Base-by-base conservation (phyloP, 2,797 vertebrate species). In the Xenentodon cancila region DNA sequence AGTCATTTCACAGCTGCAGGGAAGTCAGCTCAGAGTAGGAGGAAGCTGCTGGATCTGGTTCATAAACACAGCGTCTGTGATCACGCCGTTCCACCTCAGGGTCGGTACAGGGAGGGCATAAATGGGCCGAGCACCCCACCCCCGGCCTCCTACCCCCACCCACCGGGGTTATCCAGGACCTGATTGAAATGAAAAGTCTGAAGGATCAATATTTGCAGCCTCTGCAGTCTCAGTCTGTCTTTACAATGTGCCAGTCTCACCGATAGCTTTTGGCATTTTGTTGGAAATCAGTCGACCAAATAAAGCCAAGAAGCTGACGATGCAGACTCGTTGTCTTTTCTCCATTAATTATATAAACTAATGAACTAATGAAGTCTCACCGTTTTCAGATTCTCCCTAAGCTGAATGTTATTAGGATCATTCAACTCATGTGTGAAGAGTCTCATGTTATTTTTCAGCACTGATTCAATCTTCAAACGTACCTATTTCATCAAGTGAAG, bases 181-280 rank as follows among this genome's bases (percentile, higher is more conserved):
- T 55, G 77, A 84, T 73, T 71, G 72, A 80, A 73, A 63, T 64
- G 57, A 81, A 79, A 80, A 56, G 65, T 72, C 15, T 51, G n/a
- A 63, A 57, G 51, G 70, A 85, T 86, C 82, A 72, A 85, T 87
- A 59, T 2, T 48, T 50, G 63, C 79, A 71, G 62, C 47, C 66
- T 79, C 67, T 72, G 61, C 53, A 59, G 55, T 59, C 6, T 32
- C 50, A 48, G 68, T 58, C 64, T 73, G 68, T 58, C 64, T 73
- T 59, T 75, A 48, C 54, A 62, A 12, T 49, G 58, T 68, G 71
- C 85, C 69, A 62, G 59, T 59, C 54, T 73, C 59, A 53, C 73
- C 74, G 74, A 78, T 75, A 73, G 64, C 80, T 84, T 68, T 75
- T 65, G 64, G 72, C 72, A 74, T 85, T 84, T 83, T 4, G 34